Evolutionary conservation across 2,888 invertebrate species (phyloP).

Genomic region (Meiosimyza decipiens): DNA sequence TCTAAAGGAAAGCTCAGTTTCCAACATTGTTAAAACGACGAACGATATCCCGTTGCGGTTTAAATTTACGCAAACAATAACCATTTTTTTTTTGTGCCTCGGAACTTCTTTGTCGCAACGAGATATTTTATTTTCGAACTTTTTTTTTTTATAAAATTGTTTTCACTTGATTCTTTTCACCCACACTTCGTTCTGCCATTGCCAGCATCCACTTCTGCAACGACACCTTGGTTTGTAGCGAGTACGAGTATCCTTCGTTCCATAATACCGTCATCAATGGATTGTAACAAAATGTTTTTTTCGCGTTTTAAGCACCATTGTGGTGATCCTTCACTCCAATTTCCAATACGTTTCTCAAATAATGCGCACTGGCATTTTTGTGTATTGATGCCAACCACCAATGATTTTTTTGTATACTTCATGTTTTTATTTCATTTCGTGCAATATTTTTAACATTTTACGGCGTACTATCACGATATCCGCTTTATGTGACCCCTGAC

Average conservation of each 20-base stretch:
- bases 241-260: not conserved
- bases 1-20: not conserved
- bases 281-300: no score
- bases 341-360: no score
- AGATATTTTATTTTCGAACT: not conserved
- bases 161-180: not conserved
- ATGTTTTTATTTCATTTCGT: no score
- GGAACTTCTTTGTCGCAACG: not conserved
- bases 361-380: no score
- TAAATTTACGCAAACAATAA: not conserved
- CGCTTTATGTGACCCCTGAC: no score
- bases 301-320: no score
- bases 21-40: slow-evolving; percentile 4
- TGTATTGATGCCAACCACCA: no score
- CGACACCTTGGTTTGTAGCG: slow-evolving; percentile 5
- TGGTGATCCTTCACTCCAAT: no score
- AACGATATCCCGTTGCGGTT: slow-evolving; percentile 14
- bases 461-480: no score
- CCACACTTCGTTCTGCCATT: slow-evolving; percentile 2
- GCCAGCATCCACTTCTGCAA: not conserved
- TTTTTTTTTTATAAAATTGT: slow-evolving; percentile 3
- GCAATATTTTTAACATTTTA: no score
- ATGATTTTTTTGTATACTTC: no score
- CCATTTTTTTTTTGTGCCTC: not conserved
- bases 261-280: no score